Percentiles rank a stretch among this genome's conserved stretches.
Conservation (phyloP, 1,140 invertebrate genomes). For the Ptiloglossa arizonensis region DNA sequence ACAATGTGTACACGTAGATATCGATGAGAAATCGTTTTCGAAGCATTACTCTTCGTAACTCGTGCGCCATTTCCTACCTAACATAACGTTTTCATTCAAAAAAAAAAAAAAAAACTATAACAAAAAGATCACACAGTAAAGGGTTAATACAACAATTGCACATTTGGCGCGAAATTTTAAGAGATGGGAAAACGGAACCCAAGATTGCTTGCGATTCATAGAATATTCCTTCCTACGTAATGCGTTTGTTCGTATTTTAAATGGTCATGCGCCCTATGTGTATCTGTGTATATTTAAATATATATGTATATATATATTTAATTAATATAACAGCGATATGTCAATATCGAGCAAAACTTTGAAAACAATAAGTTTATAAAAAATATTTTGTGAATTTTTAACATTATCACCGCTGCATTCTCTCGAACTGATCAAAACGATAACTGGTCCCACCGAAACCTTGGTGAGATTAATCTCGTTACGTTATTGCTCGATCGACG, state of each 20-base stretch:
- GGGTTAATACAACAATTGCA: not conserved
- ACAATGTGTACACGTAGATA: no score
- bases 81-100: no score
- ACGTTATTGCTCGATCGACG: conserved; percentile 14
- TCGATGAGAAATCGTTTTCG: no score
- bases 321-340: conserved; percentile 50
- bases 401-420: conserved; percentile 22
- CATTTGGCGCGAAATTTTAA: not conserved
- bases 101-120: no score
- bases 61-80: no score
- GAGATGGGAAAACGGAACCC: not conserved
- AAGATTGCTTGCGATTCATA: not conserved
- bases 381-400: conserved; percentile 41
- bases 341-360: conserved; percentile 36
- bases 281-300: conserved; percentile 20
- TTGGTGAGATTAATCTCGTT: not conserved
- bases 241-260: conserved; percentile 22
- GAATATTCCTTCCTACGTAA: conserved; percentile 1
- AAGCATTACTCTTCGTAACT: no score
- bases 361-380: conserved; percentile 51
- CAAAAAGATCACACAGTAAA: not conserved
- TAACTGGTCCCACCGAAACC: not conserved
- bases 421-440: conserved; percentile 2
- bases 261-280: conserved; percentile 26
- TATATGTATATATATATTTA: conserved; percentile 40